These are phyloP conservation scores for Megalurothrips usitatus DNA, from an alignment of 2,888 invertebrate species.

Conservation along the genomic window DNA sequence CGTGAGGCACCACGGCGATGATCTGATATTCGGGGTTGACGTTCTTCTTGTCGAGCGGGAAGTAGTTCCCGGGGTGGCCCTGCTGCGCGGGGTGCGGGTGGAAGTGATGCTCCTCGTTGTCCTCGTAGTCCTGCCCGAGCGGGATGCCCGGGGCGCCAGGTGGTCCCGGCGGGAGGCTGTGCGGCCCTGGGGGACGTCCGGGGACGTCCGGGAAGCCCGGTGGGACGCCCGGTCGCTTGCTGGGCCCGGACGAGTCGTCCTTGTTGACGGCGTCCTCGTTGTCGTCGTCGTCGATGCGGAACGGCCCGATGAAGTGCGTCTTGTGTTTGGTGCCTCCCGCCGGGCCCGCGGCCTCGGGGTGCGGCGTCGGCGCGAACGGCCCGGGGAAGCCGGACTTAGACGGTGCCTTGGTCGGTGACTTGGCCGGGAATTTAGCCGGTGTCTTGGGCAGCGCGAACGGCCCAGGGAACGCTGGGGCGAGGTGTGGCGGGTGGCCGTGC, in stretches of 20 bases:
- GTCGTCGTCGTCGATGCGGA: slow-evolving; percentile 39
- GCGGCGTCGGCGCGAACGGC: slow-evolving; percentile 28
- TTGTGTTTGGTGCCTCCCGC: background rate
- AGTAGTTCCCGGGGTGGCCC: slow-evolving; percentile 32
- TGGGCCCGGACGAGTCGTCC: slow-evolving; percentile 12
- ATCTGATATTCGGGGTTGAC: slow-evolving; percentile 34
- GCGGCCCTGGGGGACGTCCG: slow-evolving; percentile 1
- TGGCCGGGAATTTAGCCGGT: background rate
- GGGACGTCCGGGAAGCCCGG: background rate
- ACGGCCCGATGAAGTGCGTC: slow-evolving; percentile 44
- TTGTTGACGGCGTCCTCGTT: slow-evolving; percentile 21
- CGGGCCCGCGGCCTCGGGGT: slow-evolving; percentile 28
- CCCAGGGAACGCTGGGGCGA: slow-evolving; percentile 30
- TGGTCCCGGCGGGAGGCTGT: background rate
- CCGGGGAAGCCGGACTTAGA: slow-evolving; percentile 30
- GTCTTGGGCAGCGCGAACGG: slow-evolving; percentile 33
- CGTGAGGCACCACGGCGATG: slow-evolving; percentile 35
- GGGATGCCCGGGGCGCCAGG: slow-evolving; percentile 12
- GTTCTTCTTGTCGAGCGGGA: slow-evolving; percentile 32
- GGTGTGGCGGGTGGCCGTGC: too few species aligned
- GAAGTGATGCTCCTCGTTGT: slow-evolving; percentile 31
- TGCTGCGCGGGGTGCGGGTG: slow-evolving; percentile 28
- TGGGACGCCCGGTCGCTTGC: slow-evolving; percentile 18
- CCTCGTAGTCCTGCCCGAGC: slow-evolving; percentile 25
- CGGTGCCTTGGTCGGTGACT: background rate